Percentiles rank a stretch among this genome's conserved stretches.
Conservation (phyloP, 2,797 vertebrate genomes). For the Acrocephalus scirpaceus region DNA sequence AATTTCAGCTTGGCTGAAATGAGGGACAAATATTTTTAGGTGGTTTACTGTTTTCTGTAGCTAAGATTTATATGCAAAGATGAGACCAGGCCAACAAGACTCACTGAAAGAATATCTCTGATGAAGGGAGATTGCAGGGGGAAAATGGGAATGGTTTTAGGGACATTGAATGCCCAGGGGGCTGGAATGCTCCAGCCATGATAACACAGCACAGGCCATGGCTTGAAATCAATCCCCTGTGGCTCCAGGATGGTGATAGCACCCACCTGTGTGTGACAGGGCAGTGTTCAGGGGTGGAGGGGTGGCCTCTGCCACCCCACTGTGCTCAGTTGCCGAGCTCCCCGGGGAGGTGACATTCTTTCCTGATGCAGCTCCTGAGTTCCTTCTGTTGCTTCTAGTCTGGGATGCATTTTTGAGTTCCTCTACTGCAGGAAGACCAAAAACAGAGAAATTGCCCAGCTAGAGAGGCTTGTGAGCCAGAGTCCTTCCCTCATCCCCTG, state of each 20-base stretch:
- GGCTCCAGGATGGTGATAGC: not conserved
- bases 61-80: not conserved
- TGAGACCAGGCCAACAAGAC: not conserved
- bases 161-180: not conserved
- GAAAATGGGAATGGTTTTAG: not conserved
- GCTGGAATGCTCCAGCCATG: not conserved
- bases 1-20: not conserved
- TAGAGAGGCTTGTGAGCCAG: not conserved
- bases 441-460: not conserved
- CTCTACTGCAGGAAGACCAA: slow-evolving; percentile 53
- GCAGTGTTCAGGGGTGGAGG: not conserved
- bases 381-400: slow-evolving; percentile 45
- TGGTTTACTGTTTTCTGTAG: not conserved
- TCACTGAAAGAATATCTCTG: too few species aligned
- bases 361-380: not conserved
- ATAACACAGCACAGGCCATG: rapidly evolving
- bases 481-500: not conserved
- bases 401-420: slow-evolving; percentile 72
- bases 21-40: not conserved
- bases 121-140: not conserved
- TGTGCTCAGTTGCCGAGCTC: not conserved
- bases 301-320: not conserved
- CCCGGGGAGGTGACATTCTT: not conserved
- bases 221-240: rapidly evolving
- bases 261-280: slow-evolving; percentile 52